Evolutionary conservation across 2,888 invertebrate genomes (phyloP), one percentile per base, ranked within the genome.

Genomic region (Cylloceria caligata): DNA sequence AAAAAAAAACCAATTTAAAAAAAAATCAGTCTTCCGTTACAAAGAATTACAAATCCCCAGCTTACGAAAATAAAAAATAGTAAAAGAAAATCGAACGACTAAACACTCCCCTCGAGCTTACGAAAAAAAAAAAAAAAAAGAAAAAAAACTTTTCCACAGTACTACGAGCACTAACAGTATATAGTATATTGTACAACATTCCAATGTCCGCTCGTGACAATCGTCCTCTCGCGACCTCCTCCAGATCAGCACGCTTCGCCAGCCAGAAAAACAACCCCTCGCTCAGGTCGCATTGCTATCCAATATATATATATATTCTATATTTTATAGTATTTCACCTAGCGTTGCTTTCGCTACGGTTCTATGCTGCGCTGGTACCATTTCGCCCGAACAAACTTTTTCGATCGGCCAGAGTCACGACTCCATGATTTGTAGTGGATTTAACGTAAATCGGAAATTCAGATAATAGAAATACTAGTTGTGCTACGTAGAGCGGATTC

Each of bases 191-290:
- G 71, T 52, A 60, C 34, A 57, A 45, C 69, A 60, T 75, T 71
- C 65, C 82, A 79, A 75, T 82, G 75, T 75, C 74, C 36, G 74
- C 65, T 62, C 71, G 79, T 75, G 82, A 82, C 82, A 82, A 82
- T 82, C 82, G 75, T 74, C 79, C 82, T 79, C 75, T 79, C 79
- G 75, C 79, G 75, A 75, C 75, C 82, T 79, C 75, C 79, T 79
- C 75, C 75, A 79, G 79, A 82, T 79, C 79, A 79, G 71, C 75
- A 73, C 75, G 82, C 79, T 79, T 75, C 67, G 79, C 82, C 79
- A 67, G 75, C 79, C 82, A 67, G 79, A 79, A 82, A 82, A 82
- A 82, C 82, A 79, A 79, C 67, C 82, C 74, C 81, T 69, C 69
- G 9, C 73, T 57, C 74, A 65, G 55, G 69, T 42, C 73, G 55